Percentiles rank a stretch among this genome's conserved stretches.
Conservation (phyloP, 2,888 invertebrate species). For the Gryllus longicercus region DNA sequence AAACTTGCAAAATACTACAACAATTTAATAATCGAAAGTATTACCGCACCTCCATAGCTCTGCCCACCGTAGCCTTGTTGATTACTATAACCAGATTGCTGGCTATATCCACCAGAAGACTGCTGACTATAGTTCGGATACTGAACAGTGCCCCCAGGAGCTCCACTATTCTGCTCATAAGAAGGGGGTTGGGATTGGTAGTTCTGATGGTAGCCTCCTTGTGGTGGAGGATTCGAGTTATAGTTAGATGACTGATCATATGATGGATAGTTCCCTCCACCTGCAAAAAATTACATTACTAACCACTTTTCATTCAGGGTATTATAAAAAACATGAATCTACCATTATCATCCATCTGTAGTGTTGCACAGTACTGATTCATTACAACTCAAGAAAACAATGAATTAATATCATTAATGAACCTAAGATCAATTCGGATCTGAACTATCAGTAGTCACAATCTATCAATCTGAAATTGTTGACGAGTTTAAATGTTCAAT, state of each 20-base stretch:
- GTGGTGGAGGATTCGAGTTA: constrained; percentile 29
- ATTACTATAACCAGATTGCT: constrained; percentile 29
- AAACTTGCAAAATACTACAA: not conserved
- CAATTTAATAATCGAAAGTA: not conserved
- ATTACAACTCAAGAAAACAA: too few relatives aligned
- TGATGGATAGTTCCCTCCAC: constrained; percentile 34
- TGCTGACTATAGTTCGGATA: constrained; percentile 40
- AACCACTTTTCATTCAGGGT: not conserved
- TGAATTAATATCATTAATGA: too few relatives aligned
- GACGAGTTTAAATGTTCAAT: too few relatives aligned
- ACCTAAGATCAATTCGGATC: too few relatives aligned
- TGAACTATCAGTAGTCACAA: too few relatives aligned
- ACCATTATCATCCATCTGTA: too few relatives aligned
- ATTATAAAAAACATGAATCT: not conserved
- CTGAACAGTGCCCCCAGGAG: constrained; percentile 46
- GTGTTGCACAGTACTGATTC: too few relatives aligned
- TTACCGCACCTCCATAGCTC: constrained; percentile 32
- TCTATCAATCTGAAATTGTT: too few relatives aligned
- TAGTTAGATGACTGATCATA: constrained; percentile 34
- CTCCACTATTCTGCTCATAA: constrained; percentile 47
- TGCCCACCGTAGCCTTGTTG: constrained; percentile 31
- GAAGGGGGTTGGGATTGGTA: constrained; percentile 33
- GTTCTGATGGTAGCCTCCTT: constrained; percentile 34
- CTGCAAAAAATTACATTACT: not conserved
- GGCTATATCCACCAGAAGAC: constrained; percentile 39